These are phyloP conservation scores for Agrotis segetum DNA, from an alignment of 2,888 invertebrate species.

Conservation along the genomic window DNA sequence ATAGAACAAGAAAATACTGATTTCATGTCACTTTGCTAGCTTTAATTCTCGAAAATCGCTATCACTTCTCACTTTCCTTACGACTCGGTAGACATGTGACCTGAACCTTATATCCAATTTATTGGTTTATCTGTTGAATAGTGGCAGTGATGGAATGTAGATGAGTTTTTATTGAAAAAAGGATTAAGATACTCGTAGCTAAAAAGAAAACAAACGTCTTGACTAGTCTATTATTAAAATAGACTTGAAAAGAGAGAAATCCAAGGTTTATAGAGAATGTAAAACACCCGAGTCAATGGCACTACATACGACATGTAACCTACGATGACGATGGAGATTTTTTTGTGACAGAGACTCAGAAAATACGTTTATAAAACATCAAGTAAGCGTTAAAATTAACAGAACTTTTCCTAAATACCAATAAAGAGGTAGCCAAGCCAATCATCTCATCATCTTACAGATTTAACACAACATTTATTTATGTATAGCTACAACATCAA, in stretches of 20 bases:
- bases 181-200: no score
- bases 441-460: not conserved
- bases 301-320: no score
- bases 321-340: no score
- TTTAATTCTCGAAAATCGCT: not conserved
- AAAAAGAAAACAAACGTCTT: no score
- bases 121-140: conserved; percentile 48
- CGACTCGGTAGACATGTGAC: conserved; percentile 53
- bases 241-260: not conserved
- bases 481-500: not conserved
- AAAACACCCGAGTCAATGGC: no score
- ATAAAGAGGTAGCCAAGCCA: not conserved
- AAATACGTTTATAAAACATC: no score
- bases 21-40: not conserved
- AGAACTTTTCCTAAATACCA: not conserved
- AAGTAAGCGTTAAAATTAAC: not conserved
- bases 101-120: conserved; percentile 46
- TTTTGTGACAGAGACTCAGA: not conserved
- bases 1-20: no score
- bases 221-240: no score
- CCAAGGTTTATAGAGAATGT: not conserved
- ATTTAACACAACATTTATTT: conserved; percentile 7
- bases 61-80: conserved; percentile 12
- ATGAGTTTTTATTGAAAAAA: not conserved
- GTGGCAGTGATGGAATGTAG: not conserved